These are phyloP conservation scores for Micrasema longulum DNA, from an alignment of 1,140 invertebrate genomes.

Conservation along the genomic window DNA sequence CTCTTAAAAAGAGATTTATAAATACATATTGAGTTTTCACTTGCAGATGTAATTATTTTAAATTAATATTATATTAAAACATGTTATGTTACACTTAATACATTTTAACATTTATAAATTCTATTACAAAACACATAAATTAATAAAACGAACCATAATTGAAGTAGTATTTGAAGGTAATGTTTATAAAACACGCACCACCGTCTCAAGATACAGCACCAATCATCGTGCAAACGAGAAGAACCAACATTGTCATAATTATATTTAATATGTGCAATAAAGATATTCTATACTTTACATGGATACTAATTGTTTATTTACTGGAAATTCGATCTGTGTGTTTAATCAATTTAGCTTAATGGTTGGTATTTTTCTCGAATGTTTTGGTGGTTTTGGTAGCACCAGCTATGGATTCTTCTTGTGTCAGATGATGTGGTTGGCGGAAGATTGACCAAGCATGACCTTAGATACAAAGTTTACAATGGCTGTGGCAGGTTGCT, in stretches of 20 bases:
- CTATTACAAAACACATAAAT: constrained; percentile 20
- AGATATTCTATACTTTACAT: too few relatives aligned
- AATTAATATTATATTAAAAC: too few relatives aligned
- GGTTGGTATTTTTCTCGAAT: constrained; percentile 21
- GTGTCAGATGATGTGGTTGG: constrained; percentile 50
- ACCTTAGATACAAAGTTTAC: constrained; percentile 97
- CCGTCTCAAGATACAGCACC: constrained; percentile 19
- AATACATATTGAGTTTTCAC: too few relatives aligned
- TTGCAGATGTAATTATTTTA: too few relatives aligned
- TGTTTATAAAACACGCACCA: constrained; percentile 9
- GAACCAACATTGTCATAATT: constrained; percentile 2
- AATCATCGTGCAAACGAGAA: constrained; percentile 1
- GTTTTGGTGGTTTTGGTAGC: neutral
- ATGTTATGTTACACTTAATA: neutral
- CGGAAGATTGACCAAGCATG: constrained; percentile 64
- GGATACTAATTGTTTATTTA: too few relatives aligned
- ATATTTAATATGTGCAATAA: too few relatives aligned
- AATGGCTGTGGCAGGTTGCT: constrained; percentile 95
- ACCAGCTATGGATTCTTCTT: constrained; percentile 28
- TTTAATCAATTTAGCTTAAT: constrained; percentile 20
- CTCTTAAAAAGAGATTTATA: too few relatives aligned
- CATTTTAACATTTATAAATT: constrained; percentile 20
- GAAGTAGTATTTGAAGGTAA: constrained; percentile 34
- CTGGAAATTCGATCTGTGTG: too few relatives aligned
- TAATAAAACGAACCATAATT: constrained; percentile 22